Evolutionary conservation across 2,113 vertebrate species (phyloP), one percentile per base, ranked within the genome.

Genomic region (Platanista minor): DNA sequence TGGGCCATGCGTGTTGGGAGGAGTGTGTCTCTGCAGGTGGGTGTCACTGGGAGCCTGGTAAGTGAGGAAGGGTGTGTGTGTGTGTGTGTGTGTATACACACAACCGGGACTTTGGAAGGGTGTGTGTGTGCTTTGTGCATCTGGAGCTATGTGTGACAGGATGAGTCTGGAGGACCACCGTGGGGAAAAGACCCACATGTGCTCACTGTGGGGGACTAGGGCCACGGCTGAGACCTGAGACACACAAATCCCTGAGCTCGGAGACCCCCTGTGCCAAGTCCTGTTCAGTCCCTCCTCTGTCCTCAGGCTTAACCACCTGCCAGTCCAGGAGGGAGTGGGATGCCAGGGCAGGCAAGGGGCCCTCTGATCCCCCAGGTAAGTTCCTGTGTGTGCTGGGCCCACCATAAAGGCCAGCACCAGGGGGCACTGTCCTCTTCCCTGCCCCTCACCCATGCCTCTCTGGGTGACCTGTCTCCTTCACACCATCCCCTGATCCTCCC

Each of bases 361-460:
- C 57, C 36, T 57, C 82, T 71, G 36, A 15, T 21, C 5, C 18
- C 13, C 21, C 1, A 59, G 14, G 12, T 23, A 3, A 57, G 67
- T 36, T 92, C 18, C 49, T 25, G 52, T 0, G 11, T 17, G 18
- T 59, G 11, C 97, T 21, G 33, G 81, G 29, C 66, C 31, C 4
- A 2, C 62, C 62, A 64, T 52, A 52, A 74, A 85, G 81, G 39
- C 67, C 66, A 85, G 96, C 54, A 81, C 88, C 95, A 92, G 82
- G 66, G 71, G 94, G 72, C 80, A 97, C 89, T 90, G 69, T 95
- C 77, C 84, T 77, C 85, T 75, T 41, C 72, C 67, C 41, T 80
- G 91, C 95, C 96, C 96, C 94, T 87, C 89, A 94, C 94, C 93
- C 78, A 12, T 36, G 41, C 88, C 17, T 62, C 17, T 62, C 59